Conservation (phyloP, 2,797 vertebrate genomes). For the Sphenodon punctatus region DNA sequence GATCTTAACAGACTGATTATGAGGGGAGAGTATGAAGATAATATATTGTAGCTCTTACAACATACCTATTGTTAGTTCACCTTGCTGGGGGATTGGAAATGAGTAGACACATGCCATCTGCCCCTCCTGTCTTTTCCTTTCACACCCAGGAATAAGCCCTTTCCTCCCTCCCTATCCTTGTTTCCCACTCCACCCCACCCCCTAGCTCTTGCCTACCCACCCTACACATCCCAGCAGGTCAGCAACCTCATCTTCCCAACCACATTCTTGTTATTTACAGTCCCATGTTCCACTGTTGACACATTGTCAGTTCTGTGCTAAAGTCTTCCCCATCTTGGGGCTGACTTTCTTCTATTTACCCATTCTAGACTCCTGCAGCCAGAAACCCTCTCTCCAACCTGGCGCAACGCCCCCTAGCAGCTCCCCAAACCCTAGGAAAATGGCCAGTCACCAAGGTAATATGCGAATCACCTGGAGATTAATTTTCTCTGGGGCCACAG, state of each 20-base stretch:
- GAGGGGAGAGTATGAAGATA: neutral
- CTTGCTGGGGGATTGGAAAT: constrained; percentile 54
- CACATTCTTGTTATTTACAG: neutral
- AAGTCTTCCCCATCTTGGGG: constrained; percentile 16
- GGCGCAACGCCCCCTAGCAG: constrained; percentile 66
- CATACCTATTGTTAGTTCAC: neutral
- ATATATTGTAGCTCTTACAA: neutral
- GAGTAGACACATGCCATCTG: constrained; percentile 30
- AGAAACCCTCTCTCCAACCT: constrained; percentile 63
- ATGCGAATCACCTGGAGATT: neutral
- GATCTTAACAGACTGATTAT: neutral
- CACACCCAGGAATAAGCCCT: neutral
- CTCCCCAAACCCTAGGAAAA: constrained; percentile 70
- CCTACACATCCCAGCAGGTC: neutral
- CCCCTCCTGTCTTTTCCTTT: constrained; percentile 32
- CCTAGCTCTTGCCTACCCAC: neutral
- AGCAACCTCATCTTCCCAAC: constrained; percentile 31
- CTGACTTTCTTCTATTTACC: constrained; percentile 71
- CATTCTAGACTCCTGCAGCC: constrained; percentile 70
- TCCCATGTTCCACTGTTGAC: constrained; percentile 34
- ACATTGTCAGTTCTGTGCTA: constrained; percentile 5
- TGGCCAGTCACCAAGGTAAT: constrained; percentile 73
- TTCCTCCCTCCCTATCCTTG: constrained; percentile 20
- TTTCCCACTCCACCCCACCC: too few species aligned
- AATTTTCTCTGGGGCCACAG: neutral